Base-by-base conservation (phyloP, 2,888 invertebrate genomes). In the Hemithea aestivaria region DNA sequence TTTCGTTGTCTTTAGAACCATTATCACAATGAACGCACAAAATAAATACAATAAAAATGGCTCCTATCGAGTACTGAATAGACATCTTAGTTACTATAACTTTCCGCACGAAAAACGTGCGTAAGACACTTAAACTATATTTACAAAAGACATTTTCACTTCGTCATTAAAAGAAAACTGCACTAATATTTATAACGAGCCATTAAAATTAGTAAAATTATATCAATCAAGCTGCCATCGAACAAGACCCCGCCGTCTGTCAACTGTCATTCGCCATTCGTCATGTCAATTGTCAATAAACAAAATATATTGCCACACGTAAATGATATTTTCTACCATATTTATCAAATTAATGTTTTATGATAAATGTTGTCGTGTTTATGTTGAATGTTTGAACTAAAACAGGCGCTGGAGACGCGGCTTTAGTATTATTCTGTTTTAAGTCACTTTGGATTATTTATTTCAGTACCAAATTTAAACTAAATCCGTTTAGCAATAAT, bases 41-140 rank as follows among this genome's bases (percentile, higher is more conserved):
- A 82, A 87, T 85, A 83, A 83, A 87, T 79, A 84, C 73, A 79
- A 81, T 75, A 82, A 87, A 87, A 87, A 87, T 87, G 87, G 87
- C 87, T 82, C 81, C 87, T 80, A 85, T 52, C 63, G 76, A 76
- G 74, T 70, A 80, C 58, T 67, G 76, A 78, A 79, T 69, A 83
- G 79, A 81, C 87, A 87, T 87, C 74, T 75, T 85, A 64, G 55
- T 57, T 52, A 63, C 58, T 65, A 16, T 16, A 4, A 68, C 66
- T 66, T 63, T 62, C 65, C 61, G 69, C 80, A 73, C 81, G 73
- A 62, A 59, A 60, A 62, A 64, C 75, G 68, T 72, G 73, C 69
- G 63, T 69, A 61, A 60, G 66, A 64, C 60, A 59, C 62, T 73
- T 75, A 83, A 68, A 75, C 61, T 69, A 56, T 73, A 72, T 69